These are phyloP conservation scores for Lethocerus indicus DNA, from an alignment of 1,140 invertebrate genomes.

Conservation along the genomic window DNA sequence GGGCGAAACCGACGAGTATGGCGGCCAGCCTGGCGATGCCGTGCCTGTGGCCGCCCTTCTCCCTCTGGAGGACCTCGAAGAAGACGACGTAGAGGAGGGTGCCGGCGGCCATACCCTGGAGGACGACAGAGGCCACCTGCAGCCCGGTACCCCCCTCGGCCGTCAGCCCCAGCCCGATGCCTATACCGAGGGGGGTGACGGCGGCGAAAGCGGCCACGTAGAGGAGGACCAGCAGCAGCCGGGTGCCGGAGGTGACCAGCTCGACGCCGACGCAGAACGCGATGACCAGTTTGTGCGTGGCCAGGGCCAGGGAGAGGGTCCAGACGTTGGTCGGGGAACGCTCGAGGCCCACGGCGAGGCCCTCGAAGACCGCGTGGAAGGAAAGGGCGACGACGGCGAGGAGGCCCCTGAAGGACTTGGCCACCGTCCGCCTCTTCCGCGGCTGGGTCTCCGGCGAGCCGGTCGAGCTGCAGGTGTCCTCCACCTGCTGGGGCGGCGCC, in stretches of 20 bases:
- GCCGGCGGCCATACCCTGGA: constrained; percentile 72
- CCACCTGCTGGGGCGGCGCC: constrained; percentile 13
- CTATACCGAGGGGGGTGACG: constrained; percentile 52
- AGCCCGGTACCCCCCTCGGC: constrained; percentile 23
- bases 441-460: constrained; percentile 1
- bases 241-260: constrained; percentile 43
- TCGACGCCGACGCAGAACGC: constrained; percentile 50
- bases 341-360: constrained; percentile 61
- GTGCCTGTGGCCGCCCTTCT: constrained; percentile 42
- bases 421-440: too few relatives aligned
- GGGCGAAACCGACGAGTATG: constrained; percentile 50
- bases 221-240: constrained; percentile 33
- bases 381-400: constrained; percentile 56
- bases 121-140: constrained; percentile 25
- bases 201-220: constrained; percentile 41
- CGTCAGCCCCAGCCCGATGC: constrained; percentile 34
- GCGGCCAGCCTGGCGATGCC: constrained; percentile 51
- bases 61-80: constrained; percentile 72
- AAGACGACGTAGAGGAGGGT: constrained; percentile 81
- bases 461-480: constrained; percentile 5
- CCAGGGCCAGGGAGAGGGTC: constrained; percentile 49
- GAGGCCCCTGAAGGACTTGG: constrained; percentile 36
- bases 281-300: constrained; percentile 58
- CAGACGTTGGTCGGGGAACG: constrained; percentile 38
- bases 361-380: constrained; percentile 68